Evolutionary conservation across 2,888 invertebrate genomes (phyloP), one percentile per base, ranked within the genome.

Genomic region (Leucophora obtusa): DNA sequence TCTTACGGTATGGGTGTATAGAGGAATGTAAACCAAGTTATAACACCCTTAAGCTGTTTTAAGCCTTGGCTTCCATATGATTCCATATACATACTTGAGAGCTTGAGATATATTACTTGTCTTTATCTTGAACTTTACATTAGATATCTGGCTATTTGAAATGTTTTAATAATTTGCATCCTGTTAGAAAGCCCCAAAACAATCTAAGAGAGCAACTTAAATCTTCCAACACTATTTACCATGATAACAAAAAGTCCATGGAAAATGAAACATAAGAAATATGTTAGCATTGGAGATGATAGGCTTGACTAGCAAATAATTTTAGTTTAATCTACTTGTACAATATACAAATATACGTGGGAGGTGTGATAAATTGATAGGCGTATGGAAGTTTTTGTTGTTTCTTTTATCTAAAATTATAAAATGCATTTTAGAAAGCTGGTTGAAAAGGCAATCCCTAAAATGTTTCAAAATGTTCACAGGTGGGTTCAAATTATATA

Each of bases 111-210:
- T 73, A 68, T 75, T 63, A 65, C 77, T 70, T 81, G 81, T 81
- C 81, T 77, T 77, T 73, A 81, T 81, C 73, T 81, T 74, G 70
- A 77, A 81, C 70, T 73, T 77, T 60, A 70, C 73, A 54, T 77
- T 53, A 76, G 68, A 71, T 82, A 79, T 74, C 68, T 79, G 79
- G 78, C 78, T 74, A 75, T 75, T 74, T 82, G 65, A 79, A 78
- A 79, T 79, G 79, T 76, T 79, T 76, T 77, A 79, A 80, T 77
- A 80, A 82, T 82, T 80, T 82, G 80, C 82, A 80, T 80, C 82
- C 77, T 68, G 82, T 77, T 77, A 54, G 77, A 80, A 79, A 78
- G 82, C 74, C 73, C 60, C 51, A 62, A 56, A 65, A 33, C 17
- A 38, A 62, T 50, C 35, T 50, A 9, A 11, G 54, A 47, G 21